phyloP scores from a whole-genome alignment of 2,888 invertebrate species.

The Tridacna crocea region DNA sequence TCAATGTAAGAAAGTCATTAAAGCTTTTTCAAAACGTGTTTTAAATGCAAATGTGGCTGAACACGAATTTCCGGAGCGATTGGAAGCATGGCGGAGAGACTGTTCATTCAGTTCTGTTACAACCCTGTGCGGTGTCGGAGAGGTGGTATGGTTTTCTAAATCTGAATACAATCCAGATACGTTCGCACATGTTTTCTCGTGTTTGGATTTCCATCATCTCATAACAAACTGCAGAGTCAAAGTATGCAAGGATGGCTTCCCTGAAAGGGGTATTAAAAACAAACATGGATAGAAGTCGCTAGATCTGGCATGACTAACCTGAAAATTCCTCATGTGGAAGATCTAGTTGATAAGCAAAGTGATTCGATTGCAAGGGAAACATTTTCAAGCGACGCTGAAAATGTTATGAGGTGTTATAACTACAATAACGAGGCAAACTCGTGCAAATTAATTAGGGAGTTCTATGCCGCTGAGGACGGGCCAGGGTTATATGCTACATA shows the following conservation, averaged over 20 bases:
- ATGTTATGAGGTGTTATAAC: constrained; percentile 31
- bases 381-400: constrained; percentile 35
- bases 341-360: constrained; percentile 49
- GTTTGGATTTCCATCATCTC: constrained; percentile 42
- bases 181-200: constrained; percentile 33
- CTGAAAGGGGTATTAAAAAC: constrained; percentile 27
- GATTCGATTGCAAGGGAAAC: constrained; percentile 42
- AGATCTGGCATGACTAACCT: constrained; percentile 29
- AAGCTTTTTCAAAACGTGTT: constrained; percentile 28
- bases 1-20: constrained; percentile 18
- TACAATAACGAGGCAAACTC: constrained; percentile 37
- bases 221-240: constrained; percentile 38
- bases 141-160: constrained; percentile 33
- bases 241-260: constrained; percentile 41
- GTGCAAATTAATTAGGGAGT: constrained; percentile 42
- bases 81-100: constrained; percentile 20
- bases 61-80: constrained; percentile 20
- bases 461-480: constrained; percentile 50
- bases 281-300: constrained; percentile 45
- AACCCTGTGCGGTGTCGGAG: not conserved
- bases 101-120: constrained; percentile 29
- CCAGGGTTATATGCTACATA: constrained; percentile 28
- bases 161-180: constrained; percentile 40
- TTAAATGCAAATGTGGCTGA: constrained; percentile 33
- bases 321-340: constrained; percentile 38